Evolutionary conservation across 2,113 vertebrate genomes (phyloP).

Genomic region (Labeo rohita): DNA sequence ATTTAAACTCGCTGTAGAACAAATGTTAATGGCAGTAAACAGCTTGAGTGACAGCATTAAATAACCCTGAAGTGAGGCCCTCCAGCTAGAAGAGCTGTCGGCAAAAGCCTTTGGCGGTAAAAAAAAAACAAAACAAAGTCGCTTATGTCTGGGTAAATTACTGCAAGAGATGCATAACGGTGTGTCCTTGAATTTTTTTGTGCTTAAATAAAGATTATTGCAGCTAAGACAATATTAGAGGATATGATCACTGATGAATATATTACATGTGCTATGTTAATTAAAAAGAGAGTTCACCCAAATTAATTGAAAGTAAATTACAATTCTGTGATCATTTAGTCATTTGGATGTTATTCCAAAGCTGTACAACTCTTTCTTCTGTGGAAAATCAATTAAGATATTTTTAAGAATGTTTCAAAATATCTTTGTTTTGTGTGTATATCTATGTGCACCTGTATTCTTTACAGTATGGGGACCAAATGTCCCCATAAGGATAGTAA

Average conservation of each 20-base stretch:
- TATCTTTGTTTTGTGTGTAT: no score
- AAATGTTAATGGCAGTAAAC: conserved; percentile 34
- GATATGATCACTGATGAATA: background rate
- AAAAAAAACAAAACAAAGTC: background rate
- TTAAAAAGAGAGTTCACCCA: background rate
- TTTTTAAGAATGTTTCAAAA: background rate
- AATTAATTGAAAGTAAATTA: background rate
- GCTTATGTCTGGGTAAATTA: conserved; percentile 6
- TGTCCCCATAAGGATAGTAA: no score
- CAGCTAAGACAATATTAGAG: background rate
- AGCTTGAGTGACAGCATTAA: conserved; percentile 40
- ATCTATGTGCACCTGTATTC: no score
- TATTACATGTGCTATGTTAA: background rate
- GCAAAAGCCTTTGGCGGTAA: background rate
- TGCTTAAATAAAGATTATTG: background rate
- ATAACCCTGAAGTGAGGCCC: conserved; percentile 22
- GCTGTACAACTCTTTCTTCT: background rate
- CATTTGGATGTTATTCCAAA: background rate
- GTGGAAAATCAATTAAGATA: background rate
- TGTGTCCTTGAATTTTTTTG: background rate
- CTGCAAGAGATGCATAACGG: background rate
- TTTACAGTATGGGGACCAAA: no score
- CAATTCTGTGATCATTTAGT: background rate
- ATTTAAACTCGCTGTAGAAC: background rate
- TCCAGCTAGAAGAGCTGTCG: conserved; percentile 5